A percentile compares a stretch with the other conserved stretches of the same genome.
Evolutionary conservation across 2,888 invertebrate species (phyloP).

Genomic region (Hetaerina titia): DNA sequence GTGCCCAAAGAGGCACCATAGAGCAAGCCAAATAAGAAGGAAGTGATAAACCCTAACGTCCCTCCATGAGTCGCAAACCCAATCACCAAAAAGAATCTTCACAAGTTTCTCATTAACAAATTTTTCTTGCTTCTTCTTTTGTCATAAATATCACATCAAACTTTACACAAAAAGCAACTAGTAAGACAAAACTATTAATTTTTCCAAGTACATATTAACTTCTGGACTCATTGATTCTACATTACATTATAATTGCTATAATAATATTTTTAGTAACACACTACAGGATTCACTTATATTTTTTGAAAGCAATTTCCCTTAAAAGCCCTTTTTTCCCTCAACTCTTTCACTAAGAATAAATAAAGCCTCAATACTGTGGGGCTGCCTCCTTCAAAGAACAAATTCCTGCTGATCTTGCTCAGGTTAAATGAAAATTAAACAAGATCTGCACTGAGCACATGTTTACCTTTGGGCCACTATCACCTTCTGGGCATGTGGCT

Average conservation of each 20-base stretch:
- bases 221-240: conserved; percentile 56
- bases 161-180: conserved; percentile 67
- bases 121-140: conserved; percentile 52
- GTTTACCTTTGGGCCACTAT: conserved; percentile 42
- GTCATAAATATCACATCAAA: conserved; percentile 66
- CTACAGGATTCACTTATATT: conserved; percentile 64
- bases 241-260: conserved; percentile 58
- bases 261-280: conserved; percentile 55
- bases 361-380: conserved; percentile 5
- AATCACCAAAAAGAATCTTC: conserved; percentile 61
- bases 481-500: background rate
- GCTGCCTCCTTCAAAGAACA: background rate
- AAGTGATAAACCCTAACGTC: conserved; percentile 50
- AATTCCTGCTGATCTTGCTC: conserved; percentile 48
- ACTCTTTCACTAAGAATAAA: conserved; percentile 11
- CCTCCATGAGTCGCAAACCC: conserved; percentile 61
- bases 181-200: conserved; percentile 64
- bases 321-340: conserved; percentile 14
- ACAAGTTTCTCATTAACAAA: conserved; percentile 54
- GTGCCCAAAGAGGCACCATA: conserved; percentile 31
- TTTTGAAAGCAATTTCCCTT: conserved; percentile 48
- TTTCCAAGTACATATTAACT: conserved; percentile 60
- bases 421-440: conserved; percentile 12
- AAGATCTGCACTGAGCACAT: conserved; percentile 38
- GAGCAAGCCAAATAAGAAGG: conserved; percentile 44